phyloP scores from a whole-genome alignment of 1,140 invertebrate species.

The Heliothis subflexa region DNA sequence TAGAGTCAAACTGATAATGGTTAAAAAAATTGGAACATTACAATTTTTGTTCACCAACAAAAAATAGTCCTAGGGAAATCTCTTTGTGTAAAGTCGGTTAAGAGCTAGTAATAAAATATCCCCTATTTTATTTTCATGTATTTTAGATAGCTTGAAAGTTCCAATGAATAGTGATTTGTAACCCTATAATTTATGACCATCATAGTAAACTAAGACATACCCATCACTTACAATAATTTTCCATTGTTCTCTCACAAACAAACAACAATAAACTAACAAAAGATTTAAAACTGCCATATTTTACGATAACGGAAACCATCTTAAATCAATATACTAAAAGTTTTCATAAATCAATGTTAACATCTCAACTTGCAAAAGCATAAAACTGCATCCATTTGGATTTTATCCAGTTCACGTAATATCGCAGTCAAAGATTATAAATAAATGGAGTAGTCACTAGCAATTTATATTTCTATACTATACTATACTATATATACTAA shows the following conservation, averaged over 20 bases:
- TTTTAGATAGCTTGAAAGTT: too few species aligned
- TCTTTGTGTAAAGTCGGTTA: too few species aligned
- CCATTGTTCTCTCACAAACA: not conserved
- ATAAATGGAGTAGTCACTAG: not conserved
- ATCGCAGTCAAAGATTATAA: not conserved
- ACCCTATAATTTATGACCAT: too few species aligned
- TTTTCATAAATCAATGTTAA: not conserved
- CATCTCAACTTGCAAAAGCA: not conserved
- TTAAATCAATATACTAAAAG: constrained; percentile 9
- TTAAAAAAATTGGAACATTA: too few species aligned
- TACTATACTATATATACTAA: too few species aligned
- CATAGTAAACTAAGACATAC: not conserved
- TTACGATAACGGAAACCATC: not conserved
- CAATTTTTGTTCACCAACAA: too few species aligned
- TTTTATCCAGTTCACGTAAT: constrained; percentile 9
- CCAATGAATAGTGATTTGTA: too few species aligned
- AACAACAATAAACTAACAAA: not conserved
- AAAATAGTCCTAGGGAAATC: too few species aligned
- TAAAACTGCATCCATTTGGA: constrained; percentile 30
- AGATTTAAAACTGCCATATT: not conserved
- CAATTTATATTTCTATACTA: too few species aligned
- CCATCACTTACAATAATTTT: not conserved
- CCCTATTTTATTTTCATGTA: too few species aligned
- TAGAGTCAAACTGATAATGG: too few species aligned
- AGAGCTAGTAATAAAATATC: too few species aligned